phyloP scores from a whole-genome alignment of 1,140 invertebrate species.

The Drosophila sproati region DNA sequence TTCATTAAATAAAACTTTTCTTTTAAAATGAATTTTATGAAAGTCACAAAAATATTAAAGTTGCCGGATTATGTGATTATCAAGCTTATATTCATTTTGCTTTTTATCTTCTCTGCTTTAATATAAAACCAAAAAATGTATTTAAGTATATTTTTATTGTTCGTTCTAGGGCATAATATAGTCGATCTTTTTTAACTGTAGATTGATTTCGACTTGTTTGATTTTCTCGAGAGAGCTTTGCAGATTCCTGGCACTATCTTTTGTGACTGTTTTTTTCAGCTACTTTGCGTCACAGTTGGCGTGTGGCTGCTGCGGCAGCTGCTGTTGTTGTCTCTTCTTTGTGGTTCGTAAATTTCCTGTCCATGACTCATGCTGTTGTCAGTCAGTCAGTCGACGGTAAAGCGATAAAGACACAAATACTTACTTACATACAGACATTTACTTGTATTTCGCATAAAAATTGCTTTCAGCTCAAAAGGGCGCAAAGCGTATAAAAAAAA shows the following conservation, averaged over 20 bases:
- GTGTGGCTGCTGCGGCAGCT: constrained; percentile 33
- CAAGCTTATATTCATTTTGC: too few relatives aligned
- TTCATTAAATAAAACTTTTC: too few relatives aligned
- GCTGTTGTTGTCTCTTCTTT: constrained; percentile 46
- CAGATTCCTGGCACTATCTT: constrained; percentile 26
- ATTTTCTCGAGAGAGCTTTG: constrained; percentile 4
- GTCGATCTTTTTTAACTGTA: neutral
- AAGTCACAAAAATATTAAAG: too few relatives aligned
- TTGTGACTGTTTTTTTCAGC: constrained; percentile 32
- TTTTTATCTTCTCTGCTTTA: too few relatives aligned
- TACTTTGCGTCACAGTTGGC: constrained; percentile 40
- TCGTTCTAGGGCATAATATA: neutral
- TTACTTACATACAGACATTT: constrained; percentile 22
- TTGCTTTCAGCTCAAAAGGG: constrained; percentile 47
- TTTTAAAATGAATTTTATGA: too few relatives aligned
- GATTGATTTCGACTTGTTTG: constrained; percentile 17
- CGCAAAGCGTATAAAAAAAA: constrained; percentile 29
- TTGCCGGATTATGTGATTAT: too few relatives aligned
- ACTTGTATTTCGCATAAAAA: constrained; percentile 57
- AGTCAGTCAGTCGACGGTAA: constrained; percentile 38
- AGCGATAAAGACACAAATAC: constrained; percentile 66
- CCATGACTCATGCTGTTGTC: constrained; percentile 58
- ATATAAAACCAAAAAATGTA: too few relatives aligned
- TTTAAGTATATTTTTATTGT: neutral
- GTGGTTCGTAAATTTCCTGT: constrained; percentile 64